Evolutionary conservation across 2,113 vertebrate genomes (phyloP).

Genomic region (Falcunculus frontatus): DNA sequence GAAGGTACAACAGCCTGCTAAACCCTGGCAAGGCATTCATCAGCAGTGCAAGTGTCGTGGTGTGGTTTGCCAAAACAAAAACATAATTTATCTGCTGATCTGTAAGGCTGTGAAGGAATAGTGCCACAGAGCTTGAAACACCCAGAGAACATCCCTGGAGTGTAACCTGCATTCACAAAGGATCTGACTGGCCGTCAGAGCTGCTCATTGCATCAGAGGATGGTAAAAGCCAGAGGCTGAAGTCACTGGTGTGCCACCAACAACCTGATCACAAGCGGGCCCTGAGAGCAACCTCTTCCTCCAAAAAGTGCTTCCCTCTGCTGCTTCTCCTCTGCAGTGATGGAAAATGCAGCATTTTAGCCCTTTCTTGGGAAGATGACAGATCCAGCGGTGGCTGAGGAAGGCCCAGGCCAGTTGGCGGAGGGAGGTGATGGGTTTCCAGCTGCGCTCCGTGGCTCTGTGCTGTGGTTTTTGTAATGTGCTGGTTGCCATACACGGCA

Average conservation of each 20-base stretch:
- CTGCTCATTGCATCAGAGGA: background rate
- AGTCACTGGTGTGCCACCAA: background rate
- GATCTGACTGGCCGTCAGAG: background rate
- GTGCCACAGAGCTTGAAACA: background rate
- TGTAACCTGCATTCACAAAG: background rate
- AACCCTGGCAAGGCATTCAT: background rate
- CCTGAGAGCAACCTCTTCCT: background rate
- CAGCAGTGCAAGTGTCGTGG: background rate
- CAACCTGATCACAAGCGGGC: background rate
- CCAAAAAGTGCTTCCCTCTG: background rate
- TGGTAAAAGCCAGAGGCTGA: background rate
- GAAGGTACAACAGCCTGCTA: background rate
- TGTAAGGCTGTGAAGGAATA: background rate
- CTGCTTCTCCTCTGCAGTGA: background rate
- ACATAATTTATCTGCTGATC: background rate
- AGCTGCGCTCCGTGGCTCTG: slow-evolving; percentile 6
- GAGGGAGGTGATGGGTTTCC: slow-evolving; percentile 20
- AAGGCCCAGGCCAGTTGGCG: slow-evolving; percentile 26
- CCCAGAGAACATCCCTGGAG: background rate
- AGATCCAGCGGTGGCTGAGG: background rate
- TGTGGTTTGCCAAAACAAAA: background rate
- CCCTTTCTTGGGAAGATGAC: background rate
- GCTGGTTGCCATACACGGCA: slow-evolving; percentile 25
- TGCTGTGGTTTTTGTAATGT: slow-evolving; percentile 38
- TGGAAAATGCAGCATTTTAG: background rate